phyloP scores from a whole-genome alignment of 2,888 invertebrate genomes.

The Apotomis turbidana region DNA sequence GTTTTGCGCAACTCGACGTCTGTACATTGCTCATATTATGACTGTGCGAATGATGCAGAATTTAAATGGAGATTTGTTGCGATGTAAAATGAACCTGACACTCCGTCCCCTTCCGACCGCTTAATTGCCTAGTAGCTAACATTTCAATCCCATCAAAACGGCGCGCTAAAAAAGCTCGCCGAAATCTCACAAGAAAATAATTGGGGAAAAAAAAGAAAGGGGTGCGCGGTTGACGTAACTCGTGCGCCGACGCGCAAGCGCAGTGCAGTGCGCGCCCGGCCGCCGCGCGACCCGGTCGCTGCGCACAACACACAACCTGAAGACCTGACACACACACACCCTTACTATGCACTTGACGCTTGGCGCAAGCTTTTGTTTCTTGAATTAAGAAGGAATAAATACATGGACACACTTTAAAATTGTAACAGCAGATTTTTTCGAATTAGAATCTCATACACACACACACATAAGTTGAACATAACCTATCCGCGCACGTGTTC shows the following conservation, averaged over 20 bases:
- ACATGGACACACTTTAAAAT: too few species aligned
- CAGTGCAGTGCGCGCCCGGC: constrained; percentile 69
- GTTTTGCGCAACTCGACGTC: too few species aligned
- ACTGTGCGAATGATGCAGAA: too few species aligned
- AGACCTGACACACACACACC: constrained; percentile 46
- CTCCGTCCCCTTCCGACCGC: neutral
- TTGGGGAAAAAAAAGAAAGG: constrained; percentile 80
- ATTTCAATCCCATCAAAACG: constrained; percentile 26
- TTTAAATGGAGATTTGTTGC: neutral
- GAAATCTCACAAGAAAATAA: constrained; percentile 79
- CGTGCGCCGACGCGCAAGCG: constrained; percentile 58
- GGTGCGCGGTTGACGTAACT: constrained; percentile 79
- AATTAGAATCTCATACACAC: constrained; percentile 28
- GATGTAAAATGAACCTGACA: constrained; percentile 21
- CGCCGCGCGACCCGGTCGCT: constrained; percentile 74
- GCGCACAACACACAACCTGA: constrained; percentile 52
- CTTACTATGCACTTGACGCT: constrained; percentile 43
- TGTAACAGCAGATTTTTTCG: neutral
- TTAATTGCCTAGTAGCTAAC: constrained; percentile 34
- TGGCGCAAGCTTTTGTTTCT: constrained; percentile 16
- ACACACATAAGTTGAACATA: constrained; percentile 13
- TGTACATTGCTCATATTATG: too few species aligned
- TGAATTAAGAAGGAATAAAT: constrained; percentile 4
- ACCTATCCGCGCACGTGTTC: constrained; percentile 65
- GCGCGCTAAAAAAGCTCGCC: constrained; percentile 58